These are phyloP conservation scores for Eupeodes luniger DNA, from an alignment of 2,888 invertebrate genomes.

Conservation along the genomic window DNA sequence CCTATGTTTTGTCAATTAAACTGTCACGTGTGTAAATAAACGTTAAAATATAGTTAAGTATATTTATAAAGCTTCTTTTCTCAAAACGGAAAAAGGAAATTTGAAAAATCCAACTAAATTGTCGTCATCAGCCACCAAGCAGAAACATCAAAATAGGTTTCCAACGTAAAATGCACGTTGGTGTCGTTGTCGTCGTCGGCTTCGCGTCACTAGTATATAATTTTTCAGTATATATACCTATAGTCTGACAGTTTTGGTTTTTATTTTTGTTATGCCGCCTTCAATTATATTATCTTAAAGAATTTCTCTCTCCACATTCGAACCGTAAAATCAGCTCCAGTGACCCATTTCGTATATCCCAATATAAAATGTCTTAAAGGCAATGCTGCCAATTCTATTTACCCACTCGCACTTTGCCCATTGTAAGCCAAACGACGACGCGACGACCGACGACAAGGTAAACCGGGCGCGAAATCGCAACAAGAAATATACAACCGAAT, in stretches of 20 bases:
- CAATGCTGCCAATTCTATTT: constrained; percentile 60
- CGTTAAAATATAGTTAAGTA: background rate
- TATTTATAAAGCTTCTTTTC: background rate
- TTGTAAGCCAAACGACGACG: constrained; percentile 34
- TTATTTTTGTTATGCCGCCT: constrained; percentile 22
- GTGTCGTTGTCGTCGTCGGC: too few species aligned
- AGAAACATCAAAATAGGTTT: constrained; percentile 23
- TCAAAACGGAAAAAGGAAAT: background rate
- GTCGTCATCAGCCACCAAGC: constrained; percentile 4
- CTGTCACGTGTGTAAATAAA: constrained; percentile 16
- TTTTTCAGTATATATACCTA: background rate
- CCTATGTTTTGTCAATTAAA: background rate
- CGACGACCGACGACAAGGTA: constrained; percentile 57
- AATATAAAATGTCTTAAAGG: constrained; percentile 46
- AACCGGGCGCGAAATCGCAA: constrained; percentile 72
- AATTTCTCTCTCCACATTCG: constrained; percentile 69
- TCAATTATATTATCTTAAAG: constrained; percentile 49
- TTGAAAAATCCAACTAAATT: background rate
- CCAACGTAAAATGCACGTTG: background rate
- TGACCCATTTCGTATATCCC: constrained; percentile 70
- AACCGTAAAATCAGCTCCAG: constrained; percentile 76
- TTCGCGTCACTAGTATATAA: too few species aligned
- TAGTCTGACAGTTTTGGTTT: constrained; percentile 45
- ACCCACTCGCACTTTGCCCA: constrained; percentile 56
- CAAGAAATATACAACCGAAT: constrained; percentile 57